phyloP scores from a whole-genome alignment of 2,888 invertebrate genomes.

The Spodoptera exigua region DNA sequence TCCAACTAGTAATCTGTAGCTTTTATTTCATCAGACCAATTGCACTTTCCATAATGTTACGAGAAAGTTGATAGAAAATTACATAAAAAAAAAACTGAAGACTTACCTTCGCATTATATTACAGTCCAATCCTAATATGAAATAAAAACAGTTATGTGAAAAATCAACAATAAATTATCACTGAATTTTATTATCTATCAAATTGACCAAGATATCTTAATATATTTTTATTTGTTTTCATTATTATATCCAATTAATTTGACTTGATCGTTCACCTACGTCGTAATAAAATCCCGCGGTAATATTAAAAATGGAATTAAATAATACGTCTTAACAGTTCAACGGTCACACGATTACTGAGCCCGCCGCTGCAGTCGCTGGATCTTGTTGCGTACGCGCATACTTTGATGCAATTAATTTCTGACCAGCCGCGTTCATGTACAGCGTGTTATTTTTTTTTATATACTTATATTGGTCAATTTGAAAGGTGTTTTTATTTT shows the following conservation, averaged over 20 bases:
- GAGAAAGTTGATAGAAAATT: constrained; percentile 19
- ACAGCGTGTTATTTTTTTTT: constrained; percentile 50
- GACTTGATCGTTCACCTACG: not conserved
- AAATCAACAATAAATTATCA: no score
- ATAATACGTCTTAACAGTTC: constrained; percentile 20
- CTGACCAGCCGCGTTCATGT: constrained; percentile 23
- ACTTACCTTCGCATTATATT: no score
- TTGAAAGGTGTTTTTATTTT: no score
- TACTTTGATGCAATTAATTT: constrained; percentile 57
- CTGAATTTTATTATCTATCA: no score
- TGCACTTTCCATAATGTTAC: constrained; percentile 26
- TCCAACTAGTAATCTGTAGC: not conserved
- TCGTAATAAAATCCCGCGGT: not conserved
- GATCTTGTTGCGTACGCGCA: constrained; percentile 55
- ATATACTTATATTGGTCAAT: no score
- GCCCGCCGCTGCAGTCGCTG: constrained; percentile 40
- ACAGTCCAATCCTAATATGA: no score
- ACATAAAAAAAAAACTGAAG: not conserved
- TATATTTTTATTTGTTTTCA: not conserved
- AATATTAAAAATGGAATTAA: constrained; percentile 2
- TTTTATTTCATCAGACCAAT: constrained; percentile 17
- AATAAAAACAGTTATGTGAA: no score
- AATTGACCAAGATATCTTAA: no score
- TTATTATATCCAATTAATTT: not conserved
- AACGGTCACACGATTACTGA: constrained; percentile 39